phyloP scores from a whole-genome alignment of 2,888 invertebrate genomes.

The Morinoia aosen region DNA sequence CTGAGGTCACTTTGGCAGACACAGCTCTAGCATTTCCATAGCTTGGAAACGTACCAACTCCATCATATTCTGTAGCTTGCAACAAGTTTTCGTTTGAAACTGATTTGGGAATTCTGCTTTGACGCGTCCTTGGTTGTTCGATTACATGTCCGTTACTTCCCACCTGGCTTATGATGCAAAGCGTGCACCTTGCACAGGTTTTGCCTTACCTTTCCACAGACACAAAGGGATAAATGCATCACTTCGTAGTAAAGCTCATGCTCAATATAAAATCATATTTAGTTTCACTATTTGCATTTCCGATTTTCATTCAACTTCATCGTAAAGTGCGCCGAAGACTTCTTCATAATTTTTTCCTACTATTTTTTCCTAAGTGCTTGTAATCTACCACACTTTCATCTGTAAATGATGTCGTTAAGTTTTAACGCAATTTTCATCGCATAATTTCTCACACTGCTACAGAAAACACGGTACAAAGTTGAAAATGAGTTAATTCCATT shows the following conservation, averaged over 20 bases:
- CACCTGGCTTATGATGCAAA: neutral
- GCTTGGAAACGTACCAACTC: neutral
- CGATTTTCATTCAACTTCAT: neutral
- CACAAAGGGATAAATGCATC: too few relatives aligned
- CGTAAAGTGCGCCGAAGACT: neutral
- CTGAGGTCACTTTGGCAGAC: neutral
- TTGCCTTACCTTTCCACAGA: too few relatives aligned
- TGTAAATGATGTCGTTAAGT: neutral
- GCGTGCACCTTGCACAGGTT: neutral
- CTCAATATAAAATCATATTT: too few relatives aligned
- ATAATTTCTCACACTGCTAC: neutral
- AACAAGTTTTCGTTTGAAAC: neutral
- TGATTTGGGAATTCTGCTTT: neutral
- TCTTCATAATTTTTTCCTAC: neutral
- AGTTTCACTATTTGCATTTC: too few relatives aligned
- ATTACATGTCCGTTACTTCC: neutral
- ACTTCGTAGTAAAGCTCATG: too few relatives aligned
- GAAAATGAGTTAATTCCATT: neutral
- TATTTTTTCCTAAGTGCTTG: neutral
- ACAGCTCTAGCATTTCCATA: neutral
- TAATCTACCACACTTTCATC: neutral
- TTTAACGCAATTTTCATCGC: neutral
- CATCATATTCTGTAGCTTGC: neutral
- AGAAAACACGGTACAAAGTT: neutral
- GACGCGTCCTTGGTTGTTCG: neutral